Evolutionary conservation across 2,113 vertebrate genomes (phyloP), one percentile per base, ranked within the genome.

Genomic region (Otus sunia): DNA sequence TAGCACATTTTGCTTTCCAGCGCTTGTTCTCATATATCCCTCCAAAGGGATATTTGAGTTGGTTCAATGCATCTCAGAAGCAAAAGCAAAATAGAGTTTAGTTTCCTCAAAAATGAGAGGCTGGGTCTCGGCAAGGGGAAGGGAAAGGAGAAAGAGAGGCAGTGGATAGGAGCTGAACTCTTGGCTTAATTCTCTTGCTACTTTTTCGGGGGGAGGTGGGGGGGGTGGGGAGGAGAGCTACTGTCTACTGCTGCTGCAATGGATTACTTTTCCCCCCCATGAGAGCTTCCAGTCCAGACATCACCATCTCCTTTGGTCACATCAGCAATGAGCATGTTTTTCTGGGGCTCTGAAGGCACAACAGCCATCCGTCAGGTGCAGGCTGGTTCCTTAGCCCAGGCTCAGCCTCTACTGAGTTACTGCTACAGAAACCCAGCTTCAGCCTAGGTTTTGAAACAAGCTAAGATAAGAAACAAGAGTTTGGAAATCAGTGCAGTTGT

Each of bases 111-210:
- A 75, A 86, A 64, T 58, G 26, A 58, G 66, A 64, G 30, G 4
- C 2, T 78, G 34, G 23, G 20, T 72, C 25, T 37, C 0, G 0
- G 15, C 0, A 2, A 37, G 22, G 4, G 7, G 16, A 73, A 9
- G 6, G 15, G 16, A 36, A 64, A 63, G 20, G 43, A 67, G 69
- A 64, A 83, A 22, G 22, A 53, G 21, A 39, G 20, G 37, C 0
- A 23, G 32, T 0, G 1, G n/a, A 37, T 6, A 14, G 41, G 45
- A 81, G 5, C 9, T 39, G 63, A 23, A 34, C n/a, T 85, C 55
- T 21, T 67, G 68, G 19, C 1, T 71, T 43, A 18, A 67, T 23
- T 32, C 13, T 64, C 32, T 50, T 36, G 15, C n/a, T 63, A 4
- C 15, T 72, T 75, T 67, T 87, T 68, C 27, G 20, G 34, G 16